Evolutionary conservation across 2,797 vertebrate genomes (phyloP), one percentile per base, ranked within the genome.

Genomic region (Denticeps clupeoides): DNA sequence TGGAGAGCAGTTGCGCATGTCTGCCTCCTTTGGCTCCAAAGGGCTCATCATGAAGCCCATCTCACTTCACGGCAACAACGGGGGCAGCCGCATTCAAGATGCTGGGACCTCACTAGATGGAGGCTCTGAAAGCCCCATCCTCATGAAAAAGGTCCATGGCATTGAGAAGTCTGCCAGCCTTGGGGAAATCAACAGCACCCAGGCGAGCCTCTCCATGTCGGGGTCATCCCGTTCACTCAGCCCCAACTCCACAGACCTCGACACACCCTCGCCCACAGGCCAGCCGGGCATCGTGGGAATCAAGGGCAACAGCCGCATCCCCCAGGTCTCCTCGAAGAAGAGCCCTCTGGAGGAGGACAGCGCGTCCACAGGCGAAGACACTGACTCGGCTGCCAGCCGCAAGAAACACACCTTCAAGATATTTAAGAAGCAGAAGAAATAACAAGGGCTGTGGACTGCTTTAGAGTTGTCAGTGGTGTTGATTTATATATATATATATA

Each of bases 341-440:
- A 87, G 79, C 24, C 83, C 81, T 0, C 68, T 83, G 59, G 94
- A 97, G 64, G 94, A 97, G 63, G 94, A 97, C 86, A 90, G 90
- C 49, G 86, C 81, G 63, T 88, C 90, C 32, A 89, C 88, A 0
- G 89, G 90, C 1, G 94, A 98, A 67, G 93, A 98, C 68, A 91
- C 88, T 25, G 94, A 98, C 75, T 87, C 85, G 11, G 73, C 77
- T 51, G 85, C 83, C 62, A 87, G 85, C 77, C 89, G 89, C 80
- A 98, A 96, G 82, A 98, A 96, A 79, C 89, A 93, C 75, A 82
- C 83, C 69, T 89, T 98, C 71, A 98, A 95, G 87, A 91, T 98
- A 73, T 98, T 97, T 78, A 98, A 96, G 82, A 98, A 96, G 64
- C 90, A 91, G 82, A 93, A 77, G 75, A 98, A 97, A 81, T 98